phyloP scores from a whole-genome alignment of 2,113 vertebrate species.

The Gulo gulo region DNA sequence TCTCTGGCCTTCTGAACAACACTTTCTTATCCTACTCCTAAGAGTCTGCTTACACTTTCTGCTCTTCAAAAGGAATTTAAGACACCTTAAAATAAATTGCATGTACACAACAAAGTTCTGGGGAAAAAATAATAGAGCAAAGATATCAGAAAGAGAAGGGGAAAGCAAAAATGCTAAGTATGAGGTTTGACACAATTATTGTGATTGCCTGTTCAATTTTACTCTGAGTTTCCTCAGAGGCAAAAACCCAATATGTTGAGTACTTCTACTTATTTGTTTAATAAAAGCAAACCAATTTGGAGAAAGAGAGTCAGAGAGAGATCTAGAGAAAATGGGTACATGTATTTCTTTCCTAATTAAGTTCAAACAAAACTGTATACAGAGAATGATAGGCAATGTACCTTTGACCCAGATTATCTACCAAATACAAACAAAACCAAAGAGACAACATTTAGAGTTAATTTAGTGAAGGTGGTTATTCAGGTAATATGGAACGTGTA shows the following conservation, averaged over 20 bases:
- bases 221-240: neutral
- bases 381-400: neutral
- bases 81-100: conserved; percentile 39
- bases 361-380: neutral
- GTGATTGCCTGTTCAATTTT: conserved; percentile 37
- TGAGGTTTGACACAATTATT: conserved; percentile 15
- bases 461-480: neutral
- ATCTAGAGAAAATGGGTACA: neutral
- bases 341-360: neutral
- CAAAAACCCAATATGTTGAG: neutral
- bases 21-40: neutral
- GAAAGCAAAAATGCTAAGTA: conserved; percentile 41
- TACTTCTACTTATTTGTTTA: neutral
- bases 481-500: neutral
- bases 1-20: neutral
- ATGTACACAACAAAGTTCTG: conserved; percentile 17
- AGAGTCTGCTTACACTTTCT: neutral
- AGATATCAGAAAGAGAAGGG: neutral
- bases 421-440: conserved; percentile 7
- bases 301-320: neutral
- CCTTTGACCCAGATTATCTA: neutral
- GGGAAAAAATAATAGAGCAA: neutral
- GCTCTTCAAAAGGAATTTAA: conserved; percentile 24
- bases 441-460: neutral
- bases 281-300: conserved; percentile 41